phyloP scores from a whole-genome alignment of 2,888 invertebrate species.

The Ophonus ardosiacus region DNA sequence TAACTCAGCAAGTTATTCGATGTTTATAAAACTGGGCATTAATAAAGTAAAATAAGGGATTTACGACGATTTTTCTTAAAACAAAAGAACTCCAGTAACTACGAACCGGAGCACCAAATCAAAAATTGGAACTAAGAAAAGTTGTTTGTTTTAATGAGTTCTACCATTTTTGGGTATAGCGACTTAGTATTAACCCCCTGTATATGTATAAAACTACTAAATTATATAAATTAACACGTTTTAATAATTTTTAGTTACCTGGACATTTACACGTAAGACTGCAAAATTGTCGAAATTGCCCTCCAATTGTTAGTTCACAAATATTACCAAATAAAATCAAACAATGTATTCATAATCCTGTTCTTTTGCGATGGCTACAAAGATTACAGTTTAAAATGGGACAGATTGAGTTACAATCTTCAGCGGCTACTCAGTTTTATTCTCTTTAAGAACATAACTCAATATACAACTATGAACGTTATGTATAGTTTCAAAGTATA shows the following conservation, averaged over 20 bases:
- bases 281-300: conserved; percentile 91
- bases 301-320: conserved; percentile 78
- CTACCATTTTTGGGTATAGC: too few relatives aligned
- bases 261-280: conserved; percentile 92
- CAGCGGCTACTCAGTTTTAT: conserved; percentile 94
- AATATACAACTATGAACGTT: not conserved
- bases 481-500: not conserved
- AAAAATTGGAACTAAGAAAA: too few relatives aligned
- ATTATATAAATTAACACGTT: not conserved
- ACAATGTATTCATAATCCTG: conserved; percentile 76
- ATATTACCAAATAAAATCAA: conserved; percentile 75
- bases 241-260: conserved; percentile 82
- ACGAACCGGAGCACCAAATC: too few relatives aligned
- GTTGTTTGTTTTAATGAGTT: too few relatives aligned
- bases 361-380: conserved; percentile 90
- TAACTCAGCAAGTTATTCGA: too few relatives aligned
- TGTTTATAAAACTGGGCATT: too few relatives aligned
- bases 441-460: conserved; percentile 77
- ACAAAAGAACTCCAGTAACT: too few relatives aligned
- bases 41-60: too few relatives aligned
- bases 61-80: too few relatives aligned
- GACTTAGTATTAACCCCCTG: too few relatives aligned
- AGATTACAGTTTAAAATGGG: conserved; percentile 98
- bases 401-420: conserved; percentile 95
- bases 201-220: not conserved